These are phyloP conservation scores for Zosterops hypoxanthus DNA, from an alignment of 2,113 vertebrate genomes.

Conservation along the genomic window DNA sequence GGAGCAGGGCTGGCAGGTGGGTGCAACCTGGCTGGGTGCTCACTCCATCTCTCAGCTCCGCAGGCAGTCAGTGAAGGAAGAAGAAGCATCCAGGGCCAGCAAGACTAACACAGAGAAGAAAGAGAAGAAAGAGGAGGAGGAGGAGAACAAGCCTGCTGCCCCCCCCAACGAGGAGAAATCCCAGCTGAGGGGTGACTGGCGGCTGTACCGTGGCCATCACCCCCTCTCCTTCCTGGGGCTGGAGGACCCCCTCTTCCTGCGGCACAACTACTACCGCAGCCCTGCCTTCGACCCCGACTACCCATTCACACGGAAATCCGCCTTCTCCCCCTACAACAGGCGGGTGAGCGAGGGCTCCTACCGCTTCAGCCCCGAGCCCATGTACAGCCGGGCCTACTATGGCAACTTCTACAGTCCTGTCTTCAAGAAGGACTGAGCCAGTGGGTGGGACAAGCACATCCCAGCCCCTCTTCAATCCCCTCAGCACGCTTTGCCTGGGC, in stretches of 20 bases:
- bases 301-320: not conserved
- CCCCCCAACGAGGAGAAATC: not conserved
- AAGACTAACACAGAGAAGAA: not conserved
- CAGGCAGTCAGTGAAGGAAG: conserved; percentile 66
- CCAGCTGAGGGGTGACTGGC: conserved; percentile 36
- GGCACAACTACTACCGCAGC: conserved; percentile 45
- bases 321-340: conserved; percentile 48
- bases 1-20: not conserved
- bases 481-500: not conserved
- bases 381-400: conserved; percentile 64
- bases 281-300: conserved; percentile 28
- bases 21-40: not conserved
- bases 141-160: not conserved
- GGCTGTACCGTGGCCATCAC: conserved; percentile 27
- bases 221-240: conserved; percentile 59
- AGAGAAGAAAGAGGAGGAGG: conserved; percentile 18
- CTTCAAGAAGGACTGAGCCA: conserved; percentile 74
- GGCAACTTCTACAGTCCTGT: conserved; percentile 51
- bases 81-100: not conserved
- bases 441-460: rapidly evolving
- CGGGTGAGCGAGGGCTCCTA: conserved; percentile 76
- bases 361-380: conserved; percentile 69
- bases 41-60: conserved; percentile 54
- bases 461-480: not conserved
- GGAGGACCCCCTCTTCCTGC: conserved; percentile 54